Base-by-base conservation (phyloP, 64 coral and sea anemone genomes). In the Trachythela sp. region DNA sequence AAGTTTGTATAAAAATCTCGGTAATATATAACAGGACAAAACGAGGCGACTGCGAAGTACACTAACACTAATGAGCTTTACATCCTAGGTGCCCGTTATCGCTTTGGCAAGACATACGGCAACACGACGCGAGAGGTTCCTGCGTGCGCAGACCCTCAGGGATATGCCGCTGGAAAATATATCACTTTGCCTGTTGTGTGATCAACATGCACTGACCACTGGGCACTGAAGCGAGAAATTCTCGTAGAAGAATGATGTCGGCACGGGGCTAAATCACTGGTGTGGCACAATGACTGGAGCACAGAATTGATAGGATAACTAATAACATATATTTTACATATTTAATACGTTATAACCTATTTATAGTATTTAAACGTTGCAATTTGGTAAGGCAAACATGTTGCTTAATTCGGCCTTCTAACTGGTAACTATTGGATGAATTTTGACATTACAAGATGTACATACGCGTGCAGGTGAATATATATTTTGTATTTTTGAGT, bases 101-200 rank as follows among this genome's bases (percentile, higher is more conserved):
- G 11, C 0, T 80, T 36, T 39, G 75, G 75, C 4, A 80, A 80
- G 27, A 80, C 75, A 38, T 80, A 80, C 38, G 75, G 75, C 13
- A 39, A 80, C 20, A 80, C 38, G 3, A 80, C 75, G 15, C 75
- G 75, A 36, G 33, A 80, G 34, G 75, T 9, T 37, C 75, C 75
- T 80, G 75, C 75, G 75, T 80, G 75, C 75, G 75, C 75, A 80
- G 75, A 80, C 38, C 75, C 75, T 10, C 75, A 80, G 0, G 75
- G 75, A 17, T 80, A 80, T 80, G 75, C 75, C 38, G 37, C 32
- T 80, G 75, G 75, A 5, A 80, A 80, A 39, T 80, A 80, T 22
- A 80, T 80, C 30, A 80, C 75, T 37, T 37, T 36, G 31, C 75
- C 75, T 13, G 75, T 80, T 39, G 37, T 80, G 30, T 80, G 75